phyloP scores from a whole-genome alignment of 2,888 invertebrate genomes.

The Drosophila buzzatii region DNA sequence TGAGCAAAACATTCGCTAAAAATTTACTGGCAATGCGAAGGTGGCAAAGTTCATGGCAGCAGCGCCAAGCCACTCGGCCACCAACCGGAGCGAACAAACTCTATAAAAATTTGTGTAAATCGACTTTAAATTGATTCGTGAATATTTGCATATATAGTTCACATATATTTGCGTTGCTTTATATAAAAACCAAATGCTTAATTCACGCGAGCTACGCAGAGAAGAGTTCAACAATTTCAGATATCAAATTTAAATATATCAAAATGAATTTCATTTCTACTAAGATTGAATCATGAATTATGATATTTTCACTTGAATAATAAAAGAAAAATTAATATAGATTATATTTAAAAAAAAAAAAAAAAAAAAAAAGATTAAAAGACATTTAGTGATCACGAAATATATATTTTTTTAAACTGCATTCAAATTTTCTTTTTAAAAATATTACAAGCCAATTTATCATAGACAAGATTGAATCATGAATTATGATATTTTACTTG shows the following conservation, averaged over 20 bases:
- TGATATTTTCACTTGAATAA: neutral
- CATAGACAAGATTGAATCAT: too few relatives aligned
- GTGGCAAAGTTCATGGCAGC: constrained; percentile 63
- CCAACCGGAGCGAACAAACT: neutral
- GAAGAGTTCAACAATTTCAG: neutral
- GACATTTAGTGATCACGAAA: too few relatives aligned
- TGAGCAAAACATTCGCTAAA: constrained; percentile 56
- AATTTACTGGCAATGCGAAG: constrained; percentile 43
- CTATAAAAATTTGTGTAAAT: constrained; percentile 17
- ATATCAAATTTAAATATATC: neutral
- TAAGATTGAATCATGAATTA: neutral
- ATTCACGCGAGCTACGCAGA: neutral
- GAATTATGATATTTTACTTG: too few relatives aligned
- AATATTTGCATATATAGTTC: constrained; percentile 9
- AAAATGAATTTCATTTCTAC: neutral
- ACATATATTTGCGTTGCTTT: neutral
- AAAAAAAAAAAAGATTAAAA: too few relatives aligned
- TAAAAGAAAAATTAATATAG: neutral
- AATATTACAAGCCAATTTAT: too few relatives aligned
- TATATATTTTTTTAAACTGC: too few relatives aligned
- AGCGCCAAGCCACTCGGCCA: constrained; percentile 5
- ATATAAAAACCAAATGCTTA: neutral
- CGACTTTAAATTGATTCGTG: constrained; percentile 21
- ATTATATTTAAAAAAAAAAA: neutral
- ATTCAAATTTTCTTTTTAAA: too few relatives aligned